Conservation (phyloP, 2,888 invertebrate genomes). For the Xestia sexstrigata region DNA sequence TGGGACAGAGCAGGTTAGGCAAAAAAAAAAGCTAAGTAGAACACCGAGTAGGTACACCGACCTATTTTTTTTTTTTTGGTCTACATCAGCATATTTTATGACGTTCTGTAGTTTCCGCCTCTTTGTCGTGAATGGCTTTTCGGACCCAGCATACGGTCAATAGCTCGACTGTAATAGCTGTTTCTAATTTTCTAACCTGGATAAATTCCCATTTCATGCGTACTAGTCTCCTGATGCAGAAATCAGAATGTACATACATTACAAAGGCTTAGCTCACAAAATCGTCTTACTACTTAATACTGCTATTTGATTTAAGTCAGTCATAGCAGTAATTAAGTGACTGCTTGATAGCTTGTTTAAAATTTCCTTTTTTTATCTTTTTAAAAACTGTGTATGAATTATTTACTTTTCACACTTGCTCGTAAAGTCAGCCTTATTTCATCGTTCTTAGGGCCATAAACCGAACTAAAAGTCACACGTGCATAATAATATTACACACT, state of each 20-base stretch:
- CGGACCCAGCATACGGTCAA: neutral
- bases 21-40: too few species aligned
- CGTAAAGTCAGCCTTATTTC: too few species aligned
- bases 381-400: too few species aligned
- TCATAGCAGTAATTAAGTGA: neutral
- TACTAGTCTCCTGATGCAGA: neutral
- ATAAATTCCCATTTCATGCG: neutral
- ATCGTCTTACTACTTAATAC: neutral
- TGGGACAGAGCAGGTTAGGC: too few species aligned
- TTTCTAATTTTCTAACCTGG: neutral
- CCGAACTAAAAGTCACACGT: too few species aligned
- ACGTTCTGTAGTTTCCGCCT: neutral
- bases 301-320: neutral
- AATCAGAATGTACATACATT: too few species aligned
- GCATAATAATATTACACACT: too few species aligned
- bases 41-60: too few species aligned
- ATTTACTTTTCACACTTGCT: too few species aligned
- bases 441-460: too few species aligned
- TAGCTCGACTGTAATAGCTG: neutral
- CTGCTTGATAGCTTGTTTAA: neutral
- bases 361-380: neutral
- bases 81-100: too few species aligned
- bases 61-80: too few species aligned
- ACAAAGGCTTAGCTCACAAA: neutral
- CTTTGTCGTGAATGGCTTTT: neutral